Percentiles rank a stretch among this genome's conserved stretches.
These are phyloP conservation scores for Anagrus nilaparvatae DNA, from an alignment of 1,140 invertebrate genomes.

Conservation along the genomic window DNA sequence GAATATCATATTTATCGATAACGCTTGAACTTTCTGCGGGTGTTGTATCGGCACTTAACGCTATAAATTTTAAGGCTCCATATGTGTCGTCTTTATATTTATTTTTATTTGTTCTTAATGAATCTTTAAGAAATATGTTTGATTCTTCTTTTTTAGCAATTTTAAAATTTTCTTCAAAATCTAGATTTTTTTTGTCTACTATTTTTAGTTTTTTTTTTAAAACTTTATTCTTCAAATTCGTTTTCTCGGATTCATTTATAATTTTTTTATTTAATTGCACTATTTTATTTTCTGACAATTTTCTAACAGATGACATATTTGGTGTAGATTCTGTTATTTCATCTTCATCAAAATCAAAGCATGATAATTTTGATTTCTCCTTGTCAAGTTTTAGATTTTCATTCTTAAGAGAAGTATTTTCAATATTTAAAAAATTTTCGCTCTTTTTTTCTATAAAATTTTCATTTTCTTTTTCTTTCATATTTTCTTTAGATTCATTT, in stretches of 20 bases:
- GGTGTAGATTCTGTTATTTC: slow-evolving; percentile 38
- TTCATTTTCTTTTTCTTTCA: neutral
- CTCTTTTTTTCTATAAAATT: neutral
- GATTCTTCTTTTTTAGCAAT: slow-evolving; percentile 22
- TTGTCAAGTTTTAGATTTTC: slow-evolving; percentile 22
- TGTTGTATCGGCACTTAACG: neutral
- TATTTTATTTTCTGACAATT: slow-evolving; percentile 34
- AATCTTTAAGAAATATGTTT: slow-evolving; percentile 12
- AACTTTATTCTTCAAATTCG: slow-evolving; percentile 36
- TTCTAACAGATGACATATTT: slow-evolving; percentile 38
- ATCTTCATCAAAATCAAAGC: slow-evolving; percentile 50
- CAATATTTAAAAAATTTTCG: slow-evolving; percentile 28
- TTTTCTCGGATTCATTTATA: slow-evolving; percentile 39
- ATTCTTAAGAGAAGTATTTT: slow-evolving; percentile 8
- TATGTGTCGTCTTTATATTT: slow-evolving; percentile 13
- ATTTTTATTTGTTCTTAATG: slow-evolving; percentile 1
- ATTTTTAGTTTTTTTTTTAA: slow-evolving; percentile 30
- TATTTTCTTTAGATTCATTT: neutral
- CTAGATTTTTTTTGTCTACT: too few relatives aligned
- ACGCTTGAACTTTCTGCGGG: too few relatives aligned
- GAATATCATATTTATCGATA: too few relatives aligned
- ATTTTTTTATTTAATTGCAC: slow-evolving; percentile 38
- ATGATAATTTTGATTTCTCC: slow-evolving; percentile 40
- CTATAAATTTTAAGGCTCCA: slow-evolving; percentile 38
- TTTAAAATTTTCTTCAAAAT: slow-evolving; percentile 19